Evolutionary conservation across 2,888 invertebrate species (phyloP).

Genomic region (Pasiphila rectangulata): DNA sequence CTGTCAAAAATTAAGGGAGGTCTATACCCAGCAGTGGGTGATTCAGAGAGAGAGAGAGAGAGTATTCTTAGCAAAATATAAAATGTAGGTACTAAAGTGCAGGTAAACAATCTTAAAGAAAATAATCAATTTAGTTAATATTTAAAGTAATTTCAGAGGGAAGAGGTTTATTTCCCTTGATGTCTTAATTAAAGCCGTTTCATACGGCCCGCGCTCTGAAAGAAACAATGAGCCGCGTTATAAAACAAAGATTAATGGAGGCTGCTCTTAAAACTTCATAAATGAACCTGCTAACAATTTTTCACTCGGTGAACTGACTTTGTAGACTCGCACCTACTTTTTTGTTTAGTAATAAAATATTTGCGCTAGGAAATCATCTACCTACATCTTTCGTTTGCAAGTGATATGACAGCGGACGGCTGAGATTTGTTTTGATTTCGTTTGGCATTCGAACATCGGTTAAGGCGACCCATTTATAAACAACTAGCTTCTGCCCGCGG

Average conservation of each 20-base stretch:
- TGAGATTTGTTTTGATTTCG: too few species aligned
- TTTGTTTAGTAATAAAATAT: constrained; percentile 3
- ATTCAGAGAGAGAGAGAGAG: too few species aligned
- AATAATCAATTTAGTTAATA: constrained; percentile 50
- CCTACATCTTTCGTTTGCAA: not conserved
- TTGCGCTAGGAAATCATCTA: too few species aligned
- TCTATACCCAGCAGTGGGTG: too few species aligned
- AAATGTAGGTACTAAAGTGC: not conserved
- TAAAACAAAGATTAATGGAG: constrained; percentile 73
- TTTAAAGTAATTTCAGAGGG: constrained; percentile 56
- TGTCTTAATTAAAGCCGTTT: constrained; percentile 71
- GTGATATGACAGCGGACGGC: not conserved
- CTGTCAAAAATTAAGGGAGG: too few species aligned
- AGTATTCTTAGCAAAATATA: too few species aligned
- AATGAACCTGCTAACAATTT: constrained; percentile 46
- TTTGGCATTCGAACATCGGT: too few species aligned
- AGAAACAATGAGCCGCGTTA: constrained; percentile 63
- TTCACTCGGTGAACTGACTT: constrained; percentile 20
- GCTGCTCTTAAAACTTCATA: constrained; percentile 64
- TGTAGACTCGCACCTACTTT: constrained; percentile 2
- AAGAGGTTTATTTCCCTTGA: constrained; percentile 71
- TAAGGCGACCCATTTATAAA: too few species aligned
- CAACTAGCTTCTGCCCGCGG: too few species aligned
- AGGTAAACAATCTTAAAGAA: constrained; percentile 26
- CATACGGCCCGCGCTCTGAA: constrained; percentile 53